These are phyloP conservation scores for Limnephilus marmoratus DNA, from an alignment of 2,888 invertebrate genomes.

Conservation along the genomic window DNA sequence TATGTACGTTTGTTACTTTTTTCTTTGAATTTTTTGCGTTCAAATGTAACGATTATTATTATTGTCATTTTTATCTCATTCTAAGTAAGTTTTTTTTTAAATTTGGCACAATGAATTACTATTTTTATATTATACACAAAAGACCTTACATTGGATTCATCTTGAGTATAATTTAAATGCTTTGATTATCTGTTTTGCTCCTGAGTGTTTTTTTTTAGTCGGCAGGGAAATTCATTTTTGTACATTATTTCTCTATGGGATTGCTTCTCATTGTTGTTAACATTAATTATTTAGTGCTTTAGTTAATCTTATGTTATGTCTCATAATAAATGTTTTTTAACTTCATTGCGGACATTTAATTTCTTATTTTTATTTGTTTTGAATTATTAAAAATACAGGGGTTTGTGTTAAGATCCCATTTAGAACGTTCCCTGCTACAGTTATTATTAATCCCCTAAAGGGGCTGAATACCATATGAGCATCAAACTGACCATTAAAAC, in stretches of 20 bases:
- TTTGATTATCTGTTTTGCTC: neutral
- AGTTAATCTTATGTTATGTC: neutral
- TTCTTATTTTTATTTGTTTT: neutral
- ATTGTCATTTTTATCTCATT: slow-evolving; percentile 25
- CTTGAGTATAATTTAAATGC: neutral
- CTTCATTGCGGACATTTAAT: neutral
- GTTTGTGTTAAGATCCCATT: neutral
- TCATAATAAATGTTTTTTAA: neutral
- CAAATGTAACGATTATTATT: neutral
- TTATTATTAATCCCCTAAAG: neutral
- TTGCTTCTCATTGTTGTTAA: neutral
- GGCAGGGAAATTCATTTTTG: neutral
- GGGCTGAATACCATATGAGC: neutral
- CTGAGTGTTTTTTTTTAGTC: neutral
- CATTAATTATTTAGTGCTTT: neutral
- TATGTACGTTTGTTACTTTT: slow-evolving; percentile 21
- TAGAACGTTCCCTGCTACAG: neutral
- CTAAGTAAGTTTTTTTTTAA: slow-evolving; percentile 17
- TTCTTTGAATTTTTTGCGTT: neutral
- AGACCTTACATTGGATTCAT: neutral
- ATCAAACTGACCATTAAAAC: neutral
- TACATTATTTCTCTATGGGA: neutral
- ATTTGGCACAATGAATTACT: neutral
- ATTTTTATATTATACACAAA: slow-evolving; percentile 20
- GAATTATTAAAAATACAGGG: neutral